These are phyloP conservation scores for Cryptocheilus praepositus DNA, from an alignment of 2,888 invertebrate species.

Conservation along the genomic window DNA sequence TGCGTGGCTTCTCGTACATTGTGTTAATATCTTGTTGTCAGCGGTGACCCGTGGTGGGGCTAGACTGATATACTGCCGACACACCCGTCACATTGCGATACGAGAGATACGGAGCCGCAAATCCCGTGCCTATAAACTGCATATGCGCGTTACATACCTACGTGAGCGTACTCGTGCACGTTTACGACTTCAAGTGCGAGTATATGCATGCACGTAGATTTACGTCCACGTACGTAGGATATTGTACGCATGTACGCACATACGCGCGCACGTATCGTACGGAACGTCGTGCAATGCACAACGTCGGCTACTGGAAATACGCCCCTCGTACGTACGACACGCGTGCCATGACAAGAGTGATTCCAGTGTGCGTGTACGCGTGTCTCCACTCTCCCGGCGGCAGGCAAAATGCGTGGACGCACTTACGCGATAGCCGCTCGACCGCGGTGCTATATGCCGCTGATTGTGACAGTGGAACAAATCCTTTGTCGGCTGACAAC, in stretches of 20 bases:
- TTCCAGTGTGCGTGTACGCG: conserved; percentile 10
- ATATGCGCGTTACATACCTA: conserved; percentile 19
- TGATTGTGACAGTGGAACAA: too few species aligned
- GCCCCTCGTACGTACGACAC: conserved; percentile 2
- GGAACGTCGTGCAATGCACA: conserved; percentile 18
- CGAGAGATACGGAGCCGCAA: conserved; percentile 47
- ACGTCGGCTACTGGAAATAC: conserved; percentile 42
- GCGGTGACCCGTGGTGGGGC: conserved; percentile 44
- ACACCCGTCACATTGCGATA: conserved; percentile 60
- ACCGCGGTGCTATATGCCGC: too few species aligned
- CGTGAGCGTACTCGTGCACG: conserved; percentile 10
- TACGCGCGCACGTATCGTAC: conserved; percentile 18
- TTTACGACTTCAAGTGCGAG: conserved; percentile 13
- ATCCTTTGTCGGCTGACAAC: too few species aligned
- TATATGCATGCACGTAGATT: neutral
- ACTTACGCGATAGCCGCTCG: conserved; percentile 1
- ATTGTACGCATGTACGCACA: too few species aligned
- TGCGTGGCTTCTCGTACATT: conserved; percentile 48
- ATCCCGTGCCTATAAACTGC: conserved; percentile 36
- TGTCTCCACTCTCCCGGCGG: conserved; percentile 2
- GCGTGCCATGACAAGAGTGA: conserved; percentile 6
- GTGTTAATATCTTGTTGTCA: conserved; percentile 61
- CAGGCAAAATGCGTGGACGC: conserved; percentile 7
- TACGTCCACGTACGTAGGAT: neutral
- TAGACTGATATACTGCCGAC: conserved; percentile 57